Evolutionary conservation across 2,888 invertebrate species (phyloP).

Genomic region (Caenorhabditis sp.): DNA sequence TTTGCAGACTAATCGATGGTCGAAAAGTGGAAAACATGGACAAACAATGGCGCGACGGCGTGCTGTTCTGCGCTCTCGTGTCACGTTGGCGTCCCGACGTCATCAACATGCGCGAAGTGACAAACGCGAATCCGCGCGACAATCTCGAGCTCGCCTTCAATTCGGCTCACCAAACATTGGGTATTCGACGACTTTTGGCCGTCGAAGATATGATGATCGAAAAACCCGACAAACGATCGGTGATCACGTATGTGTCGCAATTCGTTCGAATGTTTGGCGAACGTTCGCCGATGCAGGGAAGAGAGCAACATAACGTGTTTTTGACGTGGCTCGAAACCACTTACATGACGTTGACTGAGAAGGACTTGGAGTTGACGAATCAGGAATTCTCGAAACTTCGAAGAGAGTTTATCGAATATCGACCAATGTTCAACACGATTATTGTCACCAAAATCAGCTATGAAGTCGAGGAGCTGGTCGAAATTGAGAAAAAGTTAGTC

Average conservation of each 20-base stretch:
- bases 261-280: constrained; percentile 62
- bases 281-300: constrained; percentile 42
- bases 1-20: constrained; percentile 29
- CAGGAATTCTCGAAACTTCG: constrained; percentile 57
- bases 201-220: constrained; percentile 67
- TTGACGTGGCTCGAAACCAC: constrained; percentile 52
- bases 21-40: constrained; percentile 67
- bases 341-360: constrained; percentile 23
- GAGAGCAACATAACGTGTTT: constrained; percentile 48
- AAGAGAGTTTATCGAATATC: constrained; percentile 61
- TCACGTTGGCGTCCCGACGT: constrained; percentile 67
- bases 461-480: constrained; percentile 53
- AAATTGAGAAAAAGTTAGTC: constrained; percentile 53
- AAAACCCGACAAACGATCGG: constrained; percentile 69
- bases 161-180: constrained; percentile 65
- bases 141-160: constrained; percentile 69
- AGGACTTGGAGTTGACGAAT: constrained; percentile 5
- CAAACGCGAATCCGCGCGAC: constrained; percentile 54
- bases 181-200: constrained; percentile 58
- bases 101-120: constrained; percentile 64
- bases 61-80: constrained; percentile 69
- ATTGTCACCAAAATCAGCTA: constrained; percentile 55
- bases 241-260: constrained; percentile 71
- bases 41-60: constrained; percentile 68
- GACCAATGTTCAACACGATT: constrained; percentile 56